phyloP scores from a whole-genome alignment of 2,113 vertebrate species.

The Sinocyclocheilus grahami region DNA sequence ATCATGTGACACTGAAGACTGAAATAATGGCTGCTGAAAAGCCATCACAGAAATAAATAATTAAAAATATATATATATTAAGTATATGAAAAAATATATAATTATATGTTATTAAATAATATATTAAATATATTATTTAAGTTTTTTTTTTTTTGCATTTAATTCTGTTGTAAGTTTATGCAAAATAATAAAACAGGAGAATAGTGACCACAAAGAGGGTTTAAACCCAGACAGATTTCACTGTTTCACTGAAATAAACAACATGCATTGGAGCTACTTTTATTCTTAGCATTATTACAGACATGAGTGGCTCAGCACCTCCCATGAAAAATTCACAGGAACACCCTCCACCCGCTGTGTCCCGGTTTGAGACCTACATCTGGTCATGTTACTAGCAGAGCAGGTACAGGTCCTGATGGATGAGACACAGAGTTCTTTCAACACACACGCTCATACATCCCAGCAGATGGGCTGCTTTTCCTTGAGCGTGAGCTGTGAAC shows the following conservation, averaged over 20 bases:
- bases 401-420: constrained; percentile 5
- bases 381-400: constrained; percentile 1
- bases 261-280: neutral
- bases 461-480: constrained; percentile 9
- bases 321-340: constrained; percentile 4
- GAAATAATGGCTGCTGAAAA: too few species aligned
- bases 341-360: neutral
- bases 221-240: too few species aligned
- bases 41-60: too few species aligned
- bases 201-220: neutral
- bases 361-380: neutral
- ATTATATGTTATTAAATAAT: too few species aligned
- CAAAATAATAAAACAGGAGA: neutral
- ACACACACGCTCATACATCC: neutral
- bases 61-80: too few species aligned
- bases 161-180: neutral
- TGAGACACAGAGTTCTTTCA: neutral
- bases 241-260: neutral
- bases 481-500: constrained; percentile 17
- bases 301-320: neutral
- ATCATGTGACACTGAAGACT: too few species aligned
- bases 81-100: too few species aligned
- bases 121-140: too few species aligned
- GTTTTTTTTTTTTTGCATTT: neutral
- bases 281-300: neutral